These are phyloP conservation scores for Leucoraja ocellata DNA, from an alignment of 2,797 vertebrate genomes.

Conservation along the genomic window DNA sequence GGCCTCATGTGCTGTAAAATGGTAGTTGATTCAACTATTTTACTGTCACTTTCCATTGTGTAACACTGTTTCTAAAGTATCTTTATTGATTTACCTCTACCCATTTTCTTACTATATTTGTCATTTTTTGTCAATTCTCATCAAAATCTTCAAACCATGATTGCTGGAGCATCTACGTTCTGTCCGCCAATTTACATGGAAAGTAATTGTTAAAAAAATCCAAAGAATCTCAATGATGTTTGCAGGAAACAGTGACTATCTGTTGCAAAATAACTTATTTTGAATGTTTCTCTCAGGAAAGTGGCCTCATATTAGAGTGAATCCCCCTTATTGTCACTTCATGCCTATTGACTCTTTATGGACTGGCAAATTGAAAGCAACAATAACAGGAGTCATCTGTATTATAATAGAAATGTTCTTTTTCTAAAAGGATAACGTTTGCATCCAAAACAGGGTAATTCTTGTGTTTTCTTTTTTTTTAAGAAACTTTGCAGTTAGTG, in stretches of 20 bases:
- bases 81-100: background rate
- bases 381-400: conserved; percentile 35
- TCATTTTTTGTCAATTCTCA: background rate
- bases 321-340: conserved; percentile 30
- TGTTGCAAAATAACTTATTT: background rate
- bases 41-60: background rate
- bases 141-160: background rate
- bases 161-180: background rate
- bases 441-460: conserved; percentile 38
- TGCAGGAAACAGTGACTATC: background rate
- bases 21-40: background rate
- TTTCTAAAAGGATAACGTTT: conserved; percentile 37
- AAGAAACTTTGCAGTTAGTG: conserved; percentile 68
- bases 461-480: conserved; percentile 37
- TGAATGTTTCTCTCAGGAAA: conserved; percentile 30
- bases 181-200: background rate
- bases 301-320: conserved; percentile 15
- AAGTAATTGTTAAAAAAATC: background rate
- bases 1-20: background rate
- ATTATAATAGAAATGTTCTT: conserved; percentile 37
- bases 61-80: background rate
- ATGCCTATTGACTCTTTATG: conserved; percentile 37
- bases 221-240: background rate
- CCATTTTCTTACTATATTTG: too few species aligned
- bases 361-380: conserved; percentile 37